A percentile compares a stretch with the other conserved stretches of the same genome.
Conservation (phyloP, 2,113 vertebrate species). For the Microcebus jonahi region DNA sequence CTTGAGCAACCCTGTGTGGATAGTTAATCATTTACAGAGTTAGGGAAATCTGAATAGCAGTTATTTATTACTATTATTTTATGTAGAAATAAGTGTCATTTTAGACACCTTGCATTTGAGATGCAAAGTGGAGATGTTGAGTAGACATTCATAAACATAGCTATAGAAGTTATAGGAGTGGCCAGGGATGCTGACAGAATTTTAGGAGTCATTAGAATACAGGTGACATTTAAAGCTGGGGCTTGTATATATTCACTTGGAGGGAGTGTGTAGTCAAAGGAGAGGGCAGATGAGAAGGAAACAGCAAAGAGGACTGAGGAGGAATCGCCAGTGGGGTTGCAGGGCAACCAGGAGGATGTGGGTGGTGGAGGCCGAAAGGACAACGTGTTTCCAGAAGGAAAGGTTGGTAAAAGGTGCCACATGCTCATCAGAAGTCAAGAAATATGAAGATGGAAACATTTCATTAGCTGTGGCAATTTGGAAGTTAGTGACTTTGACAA, state of each 20-base stretch:
- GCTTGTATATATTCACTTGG: neutral
- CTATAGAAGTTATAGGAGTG: neutral
- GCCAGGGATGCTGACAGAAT: neutral
- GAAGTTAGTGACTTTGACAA: neutral
- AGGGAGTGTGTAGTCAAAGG: neutral
- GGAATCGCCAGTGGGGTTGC: neutral
- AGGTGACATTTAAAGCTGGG: neutral
- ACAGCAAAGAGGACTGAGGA: neutral
- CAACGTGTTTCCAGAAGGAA: neutral
- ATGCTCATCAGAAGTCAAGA: neutral
- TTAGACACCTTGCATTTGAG: neutral
- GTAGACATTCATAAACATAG: neutral
- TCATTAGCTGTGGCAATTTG: neutral
- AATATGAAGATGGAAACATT: neutral
- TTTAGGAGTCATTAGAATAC: neutral
- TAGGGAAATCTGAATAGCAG: neutral
- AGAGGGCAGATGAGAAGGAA: neutral
- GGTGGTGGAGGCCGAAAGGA: neutral
- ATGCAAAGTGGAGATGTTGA: neutral
- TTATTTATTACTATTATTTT: neutral
- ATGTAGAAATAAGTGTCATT: neutral
- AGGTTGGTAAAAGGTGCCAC: neutral
- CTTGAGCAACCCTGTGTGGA: neutral
- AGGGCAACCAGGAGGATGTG: neutral
- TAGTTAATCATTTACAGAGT: neutral